Percentiles rank a stretch among this genome's conserved stretches.
phyloP scores from a whole-genome alignment of 2,888 invertebrate species.

The Boloria selene region DNA sequence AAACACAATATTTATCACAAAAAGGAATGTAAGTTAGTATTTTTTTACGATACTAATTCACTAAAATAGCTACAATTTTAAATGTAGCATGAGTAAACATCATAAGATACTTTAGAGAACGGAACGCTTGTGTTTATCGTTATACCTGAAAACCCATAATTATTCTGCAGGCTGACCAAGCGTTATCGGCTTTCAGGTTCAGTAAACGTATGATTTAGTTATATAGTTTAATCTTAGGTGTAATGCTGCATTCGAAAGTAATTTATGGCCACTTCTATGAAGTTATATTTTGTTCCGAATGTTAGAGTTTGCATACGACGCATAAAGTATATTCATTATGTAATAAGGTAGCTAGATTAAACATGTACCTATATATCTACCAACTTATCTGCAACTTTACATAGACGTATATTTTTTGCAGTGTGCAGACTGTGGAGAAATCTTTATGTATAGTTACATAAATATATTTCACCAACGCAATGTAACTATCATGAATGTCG shows the following conservation, averaged over 20 bases:
- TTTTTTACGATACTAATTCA: not conserved
- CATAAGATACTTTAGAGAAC: not conserved
- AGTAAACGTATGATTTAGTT: constrained; percentile 59
- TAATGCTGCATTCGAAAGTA: constrained; percentile 22
- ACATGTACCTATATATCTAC: too few relatives aligned
- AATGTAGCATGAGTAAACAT: not conserved
- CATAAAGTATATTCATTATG: too few relatives aligned
- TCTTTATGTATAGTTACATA: too few relatives aligned
- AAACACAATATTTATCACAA: too few relatives aligned
- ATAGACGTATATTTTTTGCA: too few relatives aligned
- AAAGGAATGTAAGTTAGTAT: too few relatives aligned
- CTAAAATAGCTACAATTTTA: not conserved
- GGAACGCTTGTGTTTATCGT: constrained; percentile 46
- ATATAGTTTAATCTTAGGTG: constrained; percentile 35
- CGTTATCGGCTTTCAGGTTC: constrained; percentile 74
- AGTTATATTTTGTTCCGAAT: not conserved
- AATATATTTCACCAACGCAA: too few relatives aligned
- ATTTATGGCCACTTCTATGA: constrained; percentile 9
- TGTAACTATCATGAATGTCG: too few relatives aligned
- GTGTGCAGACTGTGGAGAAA: too few relatives aligned
- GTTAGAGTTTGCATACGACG: not conserved
- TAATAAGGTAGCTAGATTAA: too few relatives aligned
- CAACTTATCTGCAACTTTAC: too few relatives aligned
- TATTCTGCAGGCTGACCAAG: constrained; percentile 66
- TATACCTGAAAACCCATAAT: constrained; percentile 50